phyloP scores from a whole-genome alignment of 2,797 vertebrate genomes.

The Galaxias olidus region DNA sequence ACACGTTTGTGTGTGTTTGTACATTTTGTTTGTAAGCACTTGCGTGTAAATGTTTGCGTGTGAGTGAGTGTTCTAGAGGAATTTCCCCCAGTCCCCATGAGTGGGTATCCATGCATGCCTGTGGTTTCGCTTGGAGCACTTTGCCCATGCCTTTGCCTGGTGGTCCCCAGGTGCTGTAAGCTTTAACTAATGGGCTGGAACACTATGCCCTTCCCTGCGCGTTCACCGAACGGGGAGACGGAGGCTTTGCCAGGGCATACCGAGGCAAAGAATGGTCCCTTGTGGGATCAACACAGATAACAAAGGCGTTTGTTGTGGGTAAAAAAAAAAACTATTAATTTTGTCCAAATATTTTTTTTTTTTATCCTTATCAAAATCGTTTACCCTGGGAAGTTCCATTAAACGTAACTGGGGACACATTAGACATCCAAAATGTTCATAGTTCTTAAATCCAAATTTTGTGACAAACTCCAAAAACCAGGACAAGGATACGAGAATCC shows the following conservation, averaged over 20 bases:
- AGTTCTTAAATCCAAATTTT: too few relatives aligned
- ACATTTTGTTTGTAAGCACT: background rate
- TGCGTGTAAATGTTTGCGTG: background rate
- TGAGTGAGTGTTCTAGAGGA: background rate
- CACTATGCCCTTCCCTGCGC: background rate
- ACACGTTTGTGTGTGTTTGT: background rate
- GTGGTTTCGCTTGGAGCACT: background rate
- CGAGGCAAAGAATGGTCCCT: background rate
- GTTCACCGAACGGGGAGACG: background rate
- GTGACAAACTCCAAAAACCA: too few relatives aligned
- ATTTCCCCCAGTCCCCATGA: constrained; percentile 6
- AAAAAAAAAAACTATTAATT: too few relatives aligned
- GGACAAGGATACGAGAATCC: too few relatives aligned
- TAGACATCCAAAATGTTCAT: too few relatives aligned
- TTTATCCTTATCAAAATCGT: too few relatives aligned
- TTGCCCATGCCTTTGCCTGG: background rate
- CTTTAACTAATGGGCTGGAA: constrained; percentile 8
- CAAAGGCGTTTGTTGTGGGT: too few relatives aligned
- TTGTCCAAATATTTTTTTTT: too few relatives aligned
- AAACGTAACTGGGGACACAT: too few relatives aligned
- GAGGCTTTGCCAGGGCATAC: constrained; percentile 6
- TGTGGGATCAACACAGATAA: too few relatives aligned
- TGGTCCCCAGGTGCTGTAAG: background rate
- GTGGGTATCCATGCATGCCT: background rate
- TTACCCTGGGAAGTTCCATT: too few relatives aligned